Evolutionary conservation across 2,888 invertebrate genomes (phyloP).

Genomic region (Camponotus fellah): DNA sequence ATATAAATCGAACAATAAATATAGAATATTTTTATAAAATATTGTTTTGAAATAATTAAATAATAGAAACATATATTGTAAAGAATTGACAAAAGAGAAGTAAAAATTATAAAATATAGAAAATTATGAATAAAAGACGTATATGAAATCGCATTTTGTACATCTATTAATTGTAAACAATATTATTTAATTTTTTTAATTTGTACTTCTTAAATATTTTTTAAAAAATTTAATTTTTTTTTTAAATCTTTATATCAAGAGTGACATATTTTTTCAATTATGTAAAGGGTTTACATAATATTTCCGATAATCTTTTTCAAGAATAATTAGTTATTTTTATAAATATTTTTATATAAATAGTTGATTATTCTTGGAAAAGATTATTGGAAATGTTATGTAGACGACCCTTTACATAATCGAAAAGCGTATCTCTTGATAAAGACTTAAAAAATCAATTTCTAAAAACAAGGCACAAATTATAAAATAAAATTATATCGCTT

Average conservation of each 20-base stretch:
- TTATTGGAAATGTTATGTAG: too few relatives aligned
- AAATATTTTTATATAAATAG: too few relatives aligned
- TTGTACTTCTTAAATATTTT: constrained; percentile 1
- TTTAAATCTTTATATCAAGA: constrained; percentile 1
- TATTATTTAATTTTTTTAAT: background rate
- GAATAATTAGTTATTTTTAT: constrained; percentile 4
- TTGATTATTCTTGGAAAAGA: too few relatives aligned
- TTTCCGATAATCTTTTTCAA: background rate
- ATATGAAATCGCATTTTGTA: background rate
- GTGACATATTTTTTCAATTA: background rate
- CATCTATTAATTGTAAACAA: background rate
- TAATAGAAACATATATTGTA: background rate
- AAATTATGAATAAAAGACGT: background rate
- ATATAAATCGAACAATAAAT: background rate
- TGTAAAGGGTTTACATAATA: background rate
- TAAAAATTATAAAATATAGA: background rate
- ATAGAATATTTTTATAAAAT: background rate
- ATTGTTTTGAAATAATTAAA: background rate
- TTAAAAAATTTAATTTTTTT: background rate
- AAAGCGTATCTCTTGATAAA: too few relatives aligned
- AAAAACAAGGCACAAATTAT: too few relatives aligned
- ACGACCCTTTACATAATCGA: too few relatives aligned
- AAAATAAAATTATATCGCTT: too few relatives aligned
- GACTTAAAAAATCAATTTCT: too few relatives aligned
- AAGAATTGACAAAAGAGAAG: background rate